Conservation (phyloP, 2,888 invertebrate genomes). For the Cheilosia vulpina region DNA sequence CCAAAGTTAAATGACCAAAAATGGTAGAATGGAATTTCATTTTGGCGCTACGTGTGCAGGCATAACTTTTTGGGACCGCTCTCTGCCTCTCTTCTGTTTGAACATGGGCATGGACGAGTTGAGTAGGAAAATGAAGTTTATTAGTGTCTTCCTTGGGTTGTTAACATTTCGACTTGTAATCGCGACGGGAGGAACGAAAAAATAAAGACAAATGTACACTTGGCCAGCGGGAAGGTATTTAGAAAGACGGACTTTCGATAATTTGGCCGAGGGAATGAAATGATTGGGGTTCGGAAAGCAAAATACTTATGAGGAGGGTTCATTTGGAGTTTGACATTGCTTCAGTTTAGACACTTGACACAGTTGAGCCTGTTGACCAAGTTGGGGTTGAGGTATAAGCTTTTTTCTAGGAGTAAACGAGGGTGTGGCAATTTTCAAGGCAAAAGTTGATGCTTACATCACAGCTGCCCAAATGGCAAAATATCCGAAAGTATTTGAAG, state of each 20-base stretch:
- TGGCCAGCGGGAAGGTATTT: constrained; percentile 8
- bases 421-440: no score
- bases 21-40: constrained; percentile 70
- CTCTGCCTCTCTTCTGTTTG: constrained; percentile 34
- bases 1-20: constrained; percentile 65
- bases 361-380: background rate
- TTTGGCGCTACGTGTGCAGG: constrained; percentile 71
- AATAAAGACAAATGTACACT: constrained; percentile 1
- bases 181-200: background rate
- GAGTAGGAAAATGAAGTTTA: constrained; percentile 68
- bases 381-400: no score
- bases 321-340: background rate
- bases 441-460: rapidly evolving
- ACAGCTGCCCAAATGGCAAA: no score
- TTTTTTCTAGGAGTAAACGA: no score
- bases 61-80: constrained; percentile 42
- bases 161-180: constrained; percentile 63
- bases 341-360: background rate
- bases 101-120: constrained; percentile 47
- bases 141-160: constrained; percentile 65
- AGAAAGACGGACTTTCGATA: constrained; percentile 16
- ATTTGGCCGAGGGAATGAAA: constrained; percentile 15
- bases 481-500: no score
- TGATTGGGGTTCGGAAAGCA: background rate
- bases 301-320: background rate